These are phyloP conservation scores for Myodes glareolus DNA, from an alignment of 2,113 vertebrate species.

Conservation along the genomic window DNA sequence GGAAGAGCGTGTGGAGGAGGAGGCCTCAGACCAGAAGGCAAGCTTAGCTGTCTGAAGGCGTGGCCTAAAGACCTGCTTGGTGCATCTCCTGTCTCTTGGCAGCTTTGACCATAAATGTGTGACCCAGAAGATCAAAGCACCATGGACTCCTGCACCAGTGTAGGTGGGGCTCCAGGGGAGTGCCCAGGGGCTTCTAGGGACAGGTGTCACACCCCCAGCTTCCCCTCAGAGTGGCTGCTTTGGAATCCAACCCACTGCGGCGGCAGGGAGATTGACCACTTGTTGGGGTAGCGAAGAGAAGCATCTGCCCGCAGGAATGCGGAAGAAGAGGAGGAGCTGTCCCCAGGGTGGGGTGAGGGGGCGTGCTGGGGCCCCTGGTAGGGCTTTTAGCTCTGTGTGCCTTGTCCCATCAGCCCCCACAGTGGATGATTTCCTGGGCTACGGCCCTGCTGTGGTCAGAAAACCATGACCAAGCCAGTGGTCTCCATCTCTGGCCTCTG, in stretches of 20 bases:
- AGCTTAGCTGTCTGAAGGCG: not conserved
- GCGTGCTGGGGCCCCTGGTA: not conserved
- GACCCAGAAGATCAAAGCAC: not conserved
- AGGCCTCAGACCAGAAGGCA: not conserved
- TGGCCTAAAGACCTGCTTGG: not conserved
- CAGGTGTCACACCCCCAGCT: constrained; percentile 65
- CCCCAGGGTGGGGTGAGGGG: not conserved
- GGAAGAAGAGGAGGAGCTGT: not conserved
- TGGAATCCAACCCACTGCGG: not conserved
- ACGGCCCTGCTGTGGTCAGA: not conserved
- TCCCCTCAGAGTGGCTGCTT: not conserved
- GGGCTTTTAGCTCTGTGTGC: not conserved
- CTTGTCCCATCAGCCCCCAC: not conserved
- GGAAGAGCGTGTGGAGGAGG: not conserved
- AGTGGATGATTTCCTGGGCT: not conserved
- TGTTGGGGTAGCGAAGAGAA: not conserved
- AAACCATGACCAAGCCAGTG: constrained; percentile 15
- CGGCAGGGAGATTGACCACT: not conserved
- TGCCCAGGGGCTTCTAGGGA: constrained; percentile 1
- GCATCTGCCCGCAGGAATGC: constrained; percentile 5
- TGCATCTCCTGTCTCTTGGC: not conserved
- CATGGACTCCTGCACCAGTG: not conserved
- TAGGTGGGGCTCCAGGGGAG: constrained; percentile 7
- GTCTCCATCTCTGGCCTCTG: constrained; percentile 72
- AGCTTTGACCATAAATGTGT: not conserved